phyloP scores from a whole-genome alignment of 2,797 vertebrate genomes.

The Ammospiza maritima region DNA sequence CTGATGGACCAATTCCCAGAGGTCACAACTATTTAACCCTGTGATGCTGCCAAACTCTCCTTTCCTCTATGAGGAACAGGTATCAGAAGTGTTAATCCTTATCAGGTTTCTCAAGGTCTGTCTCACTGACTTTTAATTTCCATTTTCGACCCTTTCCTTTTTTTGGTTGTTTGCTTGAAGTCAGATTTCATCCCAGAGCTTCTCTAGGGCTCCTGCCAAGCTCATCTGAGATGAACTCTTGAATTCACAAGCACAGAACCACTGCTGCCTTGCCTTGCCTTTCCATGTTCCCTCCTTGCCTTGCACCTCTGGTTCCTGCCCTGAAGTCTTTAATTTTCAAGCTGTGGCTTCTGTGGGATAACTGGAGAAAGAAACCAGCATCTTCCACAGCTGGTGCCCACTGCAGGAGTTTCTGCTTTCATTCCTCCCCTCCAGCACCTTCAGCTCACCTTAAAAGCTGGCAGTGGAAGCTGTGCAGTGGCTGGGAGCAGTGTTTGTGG shows the following conservation, averaged over 20 bases:
- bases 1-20: not conserved
- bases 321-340: not conserved
- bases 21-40: not conserved
- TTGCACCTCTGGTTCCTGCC: not conserved
- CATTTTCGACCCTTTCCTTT: not conserved
- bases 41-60: not conserved
- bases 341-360: not conserved
- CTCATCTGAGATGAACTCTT: not conserved
- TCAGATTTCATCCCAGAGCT: not conserved
- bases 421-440: not conserved
- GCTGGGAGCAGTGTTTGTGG: fast-evolving
- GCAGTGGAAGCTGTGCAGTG: not conserved
- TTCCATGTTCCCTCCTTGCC: not conserved
- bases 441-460: not conserved
- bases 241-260: not conserved
- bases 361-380: fast-evolving
- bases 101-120: not conserved
- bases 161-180: not conserved
- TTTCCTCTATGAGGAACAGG: not conserved
- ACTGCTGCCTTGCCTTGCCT: not conserved
- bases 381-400: not conserved
- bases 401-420: not conserved
- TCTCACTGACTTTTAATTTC: not conserved
- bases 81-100: not conserved
- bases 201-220: not conserved